Evolutionary conservation across 2,888 invertebrate species (phyloP).

Genomic region (Melipona bicolor): DNA sequence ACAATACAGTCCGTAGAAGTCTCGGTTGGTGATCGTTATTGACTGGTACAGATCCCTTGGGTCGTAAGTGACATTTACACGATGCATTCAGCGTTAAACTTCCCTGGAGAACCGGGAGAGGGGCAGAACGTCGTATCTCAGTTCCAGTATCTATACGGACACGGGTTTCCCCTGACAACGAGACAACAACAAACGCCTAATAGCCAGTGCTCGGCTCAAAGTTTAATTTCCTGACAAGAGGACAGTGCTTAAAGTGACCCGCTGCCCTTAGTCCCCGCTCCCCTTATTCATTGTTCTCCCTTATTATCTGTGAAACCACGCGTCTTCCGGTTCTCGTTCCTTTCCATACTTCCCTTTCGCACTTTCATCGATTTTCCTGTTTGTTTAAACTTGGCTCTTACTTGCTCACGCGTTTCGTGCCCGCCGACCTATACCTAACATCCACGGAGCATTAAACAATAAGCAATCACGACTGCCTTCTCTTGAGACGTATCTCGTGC

Average conservation of each 20-base stretch:
- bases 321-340: slow-evolving; percentile 26
- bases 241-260: slow-evolving; percentile 78
- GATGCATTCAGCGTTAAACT: slow-evolving; percentile 75
- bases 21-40: slow-evolving; percentile 68
- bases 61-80: slow-evolving; percentile 77
- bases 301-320: slow-evolving; percentile 36
- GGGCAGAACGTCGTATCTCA: slow-evolving; percentile 77
- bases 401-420: neutral
- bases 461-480: slow-evolving; percentile 50
- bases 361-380: slow-evolving; percentile 14
- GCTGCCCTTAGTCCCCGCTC: slow-evolving; percentile 42
- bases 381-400: slow-evolving; percentile 26
- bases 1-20: slow-evolving; percentile 61
- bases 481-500: slow-evolving; percentile 46
- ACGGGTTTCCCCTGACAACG: slow-evolving; percentile 80
- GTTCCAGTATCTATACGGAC: slow-evolving; percentile 80
- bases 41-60: slow-evolving; percentile 71
- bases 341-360: slow-evolving; percentile 36
- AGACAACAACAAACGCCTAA: slow-evolving; percentile 82
- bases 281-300: slow-evolving; percentile 36
- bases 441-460: slow-evolving; percentile 66
- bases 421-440: slow-evolving; percentile 47
- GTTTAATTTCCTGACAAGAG: slow-evolving; percentile 82
- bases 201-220: slow-evolving; percentile 80
- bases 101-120: slow-evolving; percentile 65